Conservation (phyloP, 35 echinoderm and acorn worm species). For the Stichopus chloronotus region DNA sequence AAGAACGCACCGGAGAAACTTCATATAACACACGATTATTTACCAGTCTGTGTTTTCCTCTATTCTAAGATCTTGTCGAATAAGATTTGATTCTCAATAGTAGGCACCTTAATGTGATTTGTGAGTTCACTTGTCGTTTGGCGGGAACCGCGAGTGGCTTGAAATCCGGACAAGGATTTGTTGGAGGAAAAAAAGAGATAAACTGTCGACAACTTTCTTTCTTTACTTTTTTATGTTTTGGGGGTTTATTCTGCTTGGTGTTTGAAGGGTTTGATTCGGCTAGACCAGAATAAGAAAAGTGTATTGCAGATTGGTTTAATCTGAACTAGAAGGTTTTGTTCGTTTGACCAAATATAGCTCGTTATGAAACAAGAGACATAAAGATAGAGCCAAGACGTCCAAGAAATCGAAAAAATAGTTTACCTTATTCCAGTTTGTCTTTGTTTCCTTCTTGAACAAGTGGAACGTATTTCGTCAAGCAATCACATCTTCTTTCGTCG, state of each 20-base stretch:
- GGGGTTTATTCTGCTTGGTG: no score
- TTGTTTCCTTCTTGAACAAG: not conserved
- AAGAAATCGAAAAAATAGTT: no score
- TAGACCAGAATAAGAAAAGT: no score
- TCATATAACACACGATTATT: slow-evolving; percentile 60
- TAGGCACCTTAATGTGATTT: slow-evolving; percentile 55
- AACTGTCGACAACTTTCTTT: slow-evolving; percentile 18
- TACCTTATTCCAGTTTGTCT: not conserved
- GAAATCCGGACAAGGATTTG: slow-evolving; percentile 25
- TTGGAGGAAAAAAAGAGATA: not conserved
- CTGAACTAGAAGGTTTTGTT: no score
- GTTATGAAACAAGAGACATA: no score
- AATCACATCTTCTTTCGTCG: not conserved
- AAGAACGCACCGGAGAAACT: slow-evolving; percentile 35
- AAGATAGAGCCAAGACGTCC: no score
- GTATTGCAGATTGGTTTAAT: no score
- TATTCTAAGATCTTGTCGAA: slow-evolving; percentile 51
- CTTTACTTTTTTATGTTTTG: slow-evolving; percentile 9
- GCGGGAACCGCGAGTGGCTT: slow-evolving; percentile 55
- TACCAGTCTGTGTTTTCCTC: slow-evolving; percentile 44
- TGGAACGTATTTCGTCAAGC: not conserved
- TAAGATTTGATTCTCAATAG: slow-evolving; percentile 63
- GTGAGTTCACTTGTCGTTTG: slow-evolving; percentile 60
- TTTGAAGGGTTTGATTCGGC: no score
- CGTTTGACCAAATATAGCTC: no score